Base-by-base conservation (phyloP, 2,797 vertebrate genomes). In the Pangasius macronema region DNA sequence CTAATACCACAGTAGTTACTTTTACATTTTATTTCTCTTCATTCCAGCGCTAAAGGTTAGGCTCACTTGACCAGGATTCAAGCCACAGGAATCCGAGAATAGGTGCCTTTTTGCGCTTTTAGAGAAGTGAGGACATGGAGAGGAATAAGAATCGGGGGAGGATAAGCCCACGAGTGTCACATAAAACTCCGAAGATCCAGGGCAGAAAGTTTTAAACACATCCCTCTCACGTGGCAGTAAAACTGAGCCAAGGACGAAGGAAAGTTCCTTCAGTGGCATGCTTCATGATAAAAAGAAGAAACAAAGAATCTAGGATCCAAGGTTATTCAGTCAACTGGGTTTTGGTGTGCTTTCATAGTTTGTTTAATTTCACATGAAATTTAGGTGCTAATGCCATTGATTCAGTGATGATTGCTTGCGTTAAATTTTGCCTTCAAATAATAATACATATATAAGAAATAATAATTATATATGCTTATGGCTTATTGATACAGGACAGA, bases 1-100 rank as follows among this genome's bases (percentile, higher is more conserved):
- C 49, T 55, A 68, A 68, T 83, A 46, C 61, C 51, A 59, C 36
- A 68, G 20, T 79, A 80, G 57, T 20, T 27, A 80, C 20, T 33
- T 65, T 51, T 51, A 27, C 8, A 63, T 55, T 86, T 84, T 85
- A 80, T 18, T 53, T 75, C 87, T 76, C 46, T 83, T 73, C 8
- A 11, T 49, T 80, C 46, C 27, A 75, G 59, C 67, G 57, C 68
- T 75, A 77, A n/a, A 75, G 82, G 85, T 86, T 49, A 76, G 49
- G 88, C 89, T 92, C 94, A 95, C 91, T 92, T 94, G 93, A 93
- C 91, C 84, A 55, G 24, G 59, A 65, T 46, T 30, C 46, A 22
- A 90, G 90, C 89, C 90, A 90, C 90, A 67, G 80, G 72, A 80
- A 83, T 90, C 88, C 82, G 83, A 36, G 83, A 85, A 85, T 80